Evolutionary conservation across 1,140 invertebrate genomes (phyloP).

Genomic region (Acromyrmex echinatior): DNA sequence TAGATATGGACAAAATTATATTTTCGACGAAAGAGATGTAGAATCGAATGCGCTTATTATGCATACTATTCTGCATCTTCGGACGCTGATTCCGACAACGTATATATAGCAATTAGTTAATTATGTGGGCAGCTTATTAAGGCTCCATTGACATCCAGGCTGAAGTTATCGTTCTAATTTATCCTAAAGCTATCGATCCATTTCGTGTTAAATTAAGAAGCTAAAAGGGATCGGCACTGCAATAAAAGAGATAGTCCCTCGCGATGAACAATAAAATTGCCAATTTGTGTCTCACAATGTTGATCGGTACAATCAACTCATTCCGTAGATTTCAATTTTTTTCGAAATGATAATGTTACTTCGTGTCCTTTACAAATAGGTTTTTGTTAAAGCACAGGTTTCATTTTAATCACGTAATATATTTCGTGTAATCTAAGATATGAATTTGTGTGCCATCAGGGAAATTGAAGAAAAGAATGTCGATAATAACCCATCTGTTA

Average conservation of each 20-base stretch:
- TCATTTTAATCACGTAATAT: not conserved
- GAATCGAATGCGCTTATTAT: slow-evolving; percentile 36
- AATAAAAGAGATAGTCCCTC: slow-evolving; percentile 51
- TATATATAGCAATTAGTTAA: slow-evolving; percentile 55
- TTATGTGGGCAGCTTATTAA: slow-evolving; percentile 55
- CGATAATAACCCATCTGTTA: not conserved
- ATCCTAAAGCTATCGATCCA: slow-evolving; percentile 43
- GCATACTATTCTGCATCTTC: slow-evolving; percentile 34
- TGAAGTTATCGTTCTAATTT: slow-evolving; percentile 50
- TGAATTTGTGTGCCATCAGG: not conserved
- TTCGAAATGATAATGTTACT: slow-evolving; percentile 8
- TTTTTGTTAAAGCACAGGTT: not conserved
- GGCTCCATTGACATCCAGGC: slow-evolving; percentile 18
- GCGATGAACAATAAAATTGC: slow-evolving; percentile 60
- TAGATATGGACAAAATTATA: slow-evolving; percentile 23
- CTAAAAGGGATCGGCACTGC: slow-evolving; percentile 27
- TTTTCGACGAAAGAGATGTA: slow-evolving; percentile 5
- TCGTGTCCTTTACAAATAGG: slow-evolving; percentile 4
- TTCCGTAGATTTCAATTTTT: not conserved
- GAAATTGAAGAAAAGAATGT: slow-evolving; percentile 30
- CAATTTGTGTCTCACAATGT: slow-evolving; percentile 54
- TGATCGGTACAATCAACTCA: slow-evolving; percentile 22
- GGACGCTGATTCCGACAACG: not conserved
- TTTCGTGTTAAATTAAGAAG: slow-evolving; percentile 48
- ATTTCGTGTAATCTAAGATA: not conserved